Base-by-base conservation (phyloP, 2,888 invertebrate genomes). In the Epirrhoe alternata region DNA sequence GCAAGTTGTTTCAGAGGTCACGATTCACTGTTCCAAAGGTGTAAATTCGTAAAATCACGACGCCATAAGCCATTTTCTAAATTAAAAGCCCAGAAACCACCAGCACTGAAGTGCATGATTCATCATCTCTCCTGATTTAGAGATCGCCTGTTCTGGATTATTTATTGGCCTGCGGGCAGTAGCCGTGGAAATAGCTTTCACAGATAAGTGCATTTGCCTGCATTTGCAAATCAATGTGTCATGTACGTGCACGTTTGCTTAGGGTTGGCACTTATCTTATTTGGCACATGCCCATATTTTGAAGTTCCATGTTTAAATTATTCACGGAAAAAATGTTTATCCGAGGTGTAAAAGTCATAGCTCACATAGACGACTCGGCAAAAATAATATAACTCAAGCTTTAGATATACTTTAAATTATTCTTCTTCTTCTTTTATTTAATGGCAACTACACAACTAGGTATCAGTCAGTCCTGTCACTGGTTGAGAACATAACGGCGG, bases 101-200 rank as follows among this genome's bases (percentile, higher is more conserved):
- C 7, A 35, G 14, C 14, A 35, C 16, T 24, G 16, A 61, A 72
- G 72, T 68, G 64, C 71, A 72, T 72, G 71, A 72, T 49, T 74
- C 74, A 72, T 57, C 47, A 54, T 60, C 64, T 57, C 66, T 70
- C 64, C 54, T 71, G 74, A 70, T 68, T 70, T 69, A 74, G 68
- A 53, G 72, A 64, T 69, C 59, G 74, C 66, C 64, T 74, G 70
- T 70, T 71, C 66, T 58, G 61, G 62, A 64, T 66, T 74, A 70
- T 76, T 76, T 76, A 76, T 71, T 67, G 66, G 63, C 57, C 35
- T 64, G 59, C 30, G 56, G 55, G 67, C 64, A 61, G 49, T 69
- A 72, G 68, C 71, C 47, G 61, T 78, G 79, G 73, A 80, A 80
- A 83, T 80, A 77, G 81, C 79, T 77, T 73, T 74, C 68, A 67